Conservation (phyloP, 1,140 invertebrate genomes). For the Drosophila chauvacae region DNA sequence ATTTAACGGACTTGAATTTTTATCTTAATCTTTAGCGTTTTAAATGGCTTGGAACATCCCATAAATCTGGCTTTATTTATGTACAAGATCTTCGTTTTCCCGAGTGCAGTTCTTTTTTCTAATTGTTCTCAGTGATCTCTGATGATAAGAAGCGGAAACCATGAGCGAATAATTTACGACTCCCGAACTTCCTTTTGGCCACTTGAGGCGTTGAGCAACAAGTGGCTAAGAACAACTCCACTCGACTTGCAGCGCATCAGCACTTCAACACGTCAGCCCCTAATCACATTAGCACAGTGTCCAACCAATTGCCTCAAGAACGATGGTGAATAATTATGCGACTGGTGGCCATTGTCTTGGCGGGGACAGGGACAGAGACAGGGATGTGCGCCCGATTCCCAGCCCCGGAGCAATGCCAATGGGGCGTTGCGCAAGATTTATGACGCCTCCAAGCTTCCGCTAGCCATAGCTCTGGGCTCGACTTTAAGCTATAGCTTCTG, state of each 20-base stretch:
- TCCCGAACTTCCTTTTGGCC: slow-evolving; percentile 50
- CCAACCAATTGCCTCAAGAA: slow-evolving; percentile 71
- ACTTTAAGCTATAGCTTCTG: slow-evolving; percentile 27
- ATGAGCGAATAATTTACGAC: slow-evolving; percentile 62
- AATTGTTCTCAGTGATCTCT: slow-evolving; percentile 38
- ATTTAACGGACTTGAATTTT: not conserved
- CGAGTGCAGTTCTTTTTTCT: slow-evolving; percentile 4
- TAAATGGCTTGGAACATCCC: not conserved
- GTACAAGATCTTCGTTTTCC: not conserved
- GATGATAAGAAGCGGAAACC: slow-evolving; percentile 67
- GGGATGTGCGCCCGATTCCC: slow-evolving; percentile 54
- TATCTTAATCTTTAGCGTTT: not conserved
- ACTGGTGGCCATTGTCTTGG: slow-evolving; percentile 48
- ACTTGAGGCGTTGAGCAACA: slow-evolving; percentile 64
- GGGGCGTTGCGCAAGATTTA: slow-evolving; percentile 79
- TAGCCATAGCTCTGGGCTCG: slow-evolving; percentile 46
- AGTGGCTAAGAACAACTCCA: slow-evolving; percentile 52
- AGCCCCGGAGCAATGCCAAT: slow-evolving; percentile 46
- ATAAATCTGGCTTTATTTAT: not conserved
- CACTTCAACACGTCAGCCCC: slow-evolving; percentile 49
- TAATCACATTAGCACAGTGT: slow-evolving; percentile 76
- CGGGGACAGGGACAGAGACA: slow-evolving; percentile 27
- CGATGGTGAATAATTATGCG: slow-evolving; percentile 68
- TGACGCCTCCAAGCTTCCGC: slow-evolving; percentile 74
- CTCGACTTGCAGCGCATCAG: slow-evolving; percentile 22